phyloP scores from a whole-genome alignment of 2,113 vertebrate genomes.

The Cottus gobio region DNA sequence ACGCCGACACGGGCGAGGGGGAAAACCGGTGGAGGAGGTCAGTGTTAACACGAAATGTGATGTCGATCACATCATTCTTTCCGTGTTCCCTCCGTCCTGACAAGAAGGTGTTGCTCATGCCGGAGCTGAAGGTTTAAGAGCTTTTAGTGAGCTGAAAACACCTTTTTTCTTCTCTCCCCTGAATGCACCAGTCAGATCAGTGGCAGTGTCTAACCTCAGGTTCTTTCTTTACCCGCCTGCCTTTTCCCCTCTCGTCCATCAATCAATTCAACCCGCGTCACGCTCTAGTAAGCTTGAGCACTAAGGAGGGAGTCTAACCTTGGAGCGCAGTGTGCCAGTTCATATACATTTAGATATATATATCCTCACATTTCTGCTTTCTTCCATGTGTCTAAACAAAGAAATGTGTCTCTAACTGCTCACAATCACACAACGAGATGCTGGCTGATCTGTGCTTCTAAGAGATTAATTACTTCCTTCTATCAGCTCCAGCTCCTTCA shows the following conservation, averaged over 20 bases:
- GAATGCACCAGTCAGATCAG: slow-evolving; percentile 46
- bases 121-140: slow-evolving; percentile 37
- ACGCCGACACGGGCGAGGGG: neutral
- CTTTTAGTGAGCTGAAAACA: slow-evolving; percentile 38
- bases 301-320: slow-evolving; percentile 42
- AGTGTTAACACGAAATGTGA: slow-evolving; percentile 47
- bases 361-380: slow-evolving; percentile 9
- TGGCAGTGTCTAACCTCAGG: slow-evolving; percentile 52
- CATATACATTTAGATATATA: slow-evolving; percentile 3
- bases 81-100: neutral
- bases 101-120: neutral
- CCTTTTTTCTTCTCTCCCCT: slow-evolving; percentile 15
- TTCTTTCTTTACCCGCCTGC: slow-evolving; percentile 41
- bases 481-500: slow-evolving; percentile 3
- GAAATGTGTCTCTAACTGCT: slow-evolving; percentile 36
- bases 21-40: slow-evolving; percentile 23
- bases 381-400: slow-evolving; percentile 6
- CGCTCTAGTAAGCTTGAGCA: slow-evolving; percentile 71
- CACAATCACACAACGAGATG: neutral
- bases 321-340: slow-evolving; percentile 17
- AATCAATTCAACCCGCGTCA: slow-evolving; percentile 56
- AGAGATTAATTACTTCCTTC: slow-evolving; percentile 12
- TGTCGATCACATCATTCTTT: slow-evolving; percentile 48
- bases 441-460: slow-evolving; percentile 4
- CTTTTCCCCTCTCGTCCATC: slow-evolving; percentile 50